A percentile compares a stretch with the other conserved stretches of the same genome.
Conservation (phyloP, 2,113 vertebrate genomes). For the Cinclus cinclus region DNA sequence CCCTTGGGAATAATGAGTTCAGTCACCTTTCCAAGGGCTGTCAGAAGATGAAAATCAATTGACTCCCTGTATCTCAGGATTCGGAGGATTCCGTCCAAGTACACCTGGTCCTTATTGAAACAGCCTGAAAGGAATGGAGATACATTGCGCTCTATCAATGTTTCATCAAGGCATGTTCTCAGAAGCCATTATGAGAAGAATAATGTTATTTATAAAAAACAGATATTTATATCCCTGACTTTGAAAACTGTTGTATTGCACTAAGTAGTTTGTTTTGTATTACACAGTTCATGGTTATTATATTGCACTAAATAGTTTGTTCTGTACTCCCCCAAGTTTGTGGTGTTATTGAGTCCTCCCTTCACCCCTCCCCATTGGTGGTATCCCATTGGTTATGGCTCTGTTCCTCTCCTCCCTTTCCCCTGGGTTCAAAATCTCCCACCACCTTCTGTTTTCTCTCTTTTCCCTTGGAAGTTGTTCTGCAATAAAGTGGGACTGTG, state of each 20-base stretch:
- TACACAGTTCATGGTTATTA: too few species aligned
- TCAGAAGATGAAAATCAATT: conserved; percentile 90
- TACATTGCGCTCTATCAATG: neutral
- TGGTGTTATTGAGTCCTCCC: too few species aligned
- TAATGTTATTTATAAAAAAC: neutral
- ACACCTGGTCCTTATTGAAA: conserved; percentile 97
- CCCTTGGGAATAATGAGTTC: neutral
- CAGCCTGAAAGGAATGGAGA: conserved; percentile 78
- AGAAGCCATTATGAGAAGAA: neutral
- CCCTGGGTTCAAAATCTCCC: too few species aligned
- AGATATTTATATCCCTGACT: neutral
- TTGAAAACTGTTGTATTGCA: neutral
- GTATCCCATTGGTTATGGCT: too few species aligned
- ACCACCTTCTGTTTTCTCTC: too few species aligned
- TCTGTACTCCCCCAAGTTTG: too few species aligned
- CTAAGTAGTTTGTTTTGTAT: too few species aligned
- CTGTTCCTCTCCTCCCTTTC: too few species aligned
- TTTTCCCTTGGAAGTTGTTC: too few species aligned
- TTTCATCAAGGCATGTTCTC: neutral
- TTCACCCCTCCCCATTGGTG: too few species aligned
- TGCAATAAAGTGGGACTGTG: too few species aligned
- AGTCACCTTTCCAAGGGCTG: conserved; percentile 91
- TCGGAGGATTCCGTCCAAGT: conserved; percentile 89
- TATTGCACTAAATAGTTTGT: too few species aligned
- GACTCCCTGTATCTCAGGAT: conserved; percentile 87